Evolutionary conservation across 2,888 invertebrate species (phyloP), one percentile per base, ranked within the genome.

Genomic region (Sceliomorpha sp.): DNA sequence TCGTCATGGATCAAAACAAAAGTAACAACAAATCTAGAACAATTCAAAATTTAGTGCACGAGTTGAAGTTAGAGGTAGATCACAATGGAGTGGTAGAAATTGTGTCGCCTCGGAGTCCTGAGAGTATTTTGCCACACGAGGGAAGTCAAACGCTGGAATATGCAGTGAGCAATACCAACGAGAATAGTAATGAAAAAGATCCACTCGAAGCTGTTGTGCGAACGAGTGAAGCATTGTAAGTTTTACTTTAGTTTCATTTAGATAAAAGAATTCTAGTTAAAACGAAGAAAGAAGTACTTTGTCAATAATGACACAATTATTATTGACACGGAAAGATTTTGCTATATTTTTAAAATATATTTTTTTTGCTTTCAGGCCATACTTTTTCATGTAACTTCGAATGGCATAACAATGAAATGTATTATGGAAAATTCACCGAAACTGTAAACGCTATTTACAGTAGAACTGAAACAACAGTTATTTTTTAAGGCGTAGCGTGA

Each of bases 171-270:
- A 70, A 72, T 9, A 66, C 75, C 0, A 75, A 68, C 14, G 75
- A 78, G n/a, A 72, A 45, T 1, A 64, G 66, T 1, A 67, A 59
- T 47, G 89, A 88, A 2, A 82, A 88, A 59, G 90, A 90, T 77
- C 88, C 89, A 2, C 75, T 89, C 27, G 89, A 89, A 47, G 83
- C 88, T 8, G 87, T 88, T 47, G 87, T 88, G 6, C 82, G 87
- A 59, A 87, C 88, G 13, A 74, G 82, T 9, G 90, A 89, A 69
- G 86, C 88, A 26, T 79, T 90, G 81, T 90, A 84, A 78, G 89
- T 89, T 70, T 81, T 84, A 84, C 84, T n/a, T n/a, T n/a, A n/a
- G n/a, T n/a, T n/a, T n/a, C n/a, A n/a, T n/a, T n/a, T n/a, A n/a
- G n/a, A n/a, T n/a, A n/a, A n/a, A n/a, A n/a, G n/a, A n/a, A n/a